A percentile compares a stretch with the other conserved stretches of the same genome.
phyloP scores from a whole-genome alignment of 37 sponge, comb jelly and placozoan species.

The Spongilla lacustris region DNA sequence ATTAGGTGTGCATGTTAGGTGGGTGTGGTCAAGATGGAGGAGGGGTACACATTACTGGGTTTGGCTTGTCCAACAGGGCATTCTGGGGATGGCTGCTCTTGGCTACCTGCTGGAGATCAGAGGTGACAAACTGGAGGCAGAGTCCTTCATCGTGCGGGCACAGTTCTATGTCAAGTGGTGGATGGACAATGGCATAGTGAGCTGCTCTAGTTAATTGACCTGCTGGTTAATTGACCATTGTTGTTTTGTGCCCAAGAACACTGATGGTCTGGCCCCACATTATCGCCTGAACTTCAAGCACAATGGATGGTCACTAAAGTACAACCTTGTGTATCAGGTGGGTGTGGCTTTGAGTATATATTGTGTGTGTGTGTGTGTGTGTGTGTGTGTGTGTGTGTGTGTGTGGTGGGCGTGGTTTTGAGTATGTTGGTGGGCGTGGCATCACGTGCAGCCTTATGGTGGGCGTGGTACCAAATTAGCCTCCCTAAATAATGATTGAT shows the following conservation, averaged over 20 bases:
- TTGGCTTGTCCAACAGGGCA: constrained; percentile 43
- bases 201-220: background rate
- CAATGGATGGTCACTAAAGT: constrained; percentile 75
- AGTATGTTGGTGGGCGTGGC: background rate
- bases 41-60: too few species aligned
- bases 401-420: background rate
- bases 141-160: background rate
- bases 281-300: constrained; percentile 63
- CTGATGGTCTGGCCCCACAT: constrained; percentile 35
- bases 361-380: background rate
- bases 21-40: too few species aligned
- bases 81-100: constrained; percentile 55
- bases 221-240: background rate
- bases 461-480: too few species aligned
- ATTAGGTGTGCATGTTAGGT: too few species aligned
- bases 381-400: constrained; percentile 10
- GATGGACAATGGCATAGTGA: constrained; percentile 37
- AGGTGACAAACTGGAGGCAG: constrained; percentile 26
- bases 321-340: constrained; percentile 74
- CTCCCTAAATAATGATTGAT: background rate
- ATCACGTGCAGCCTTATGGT: background rate
- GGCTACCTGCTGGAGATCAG: constrained; percentile 45
- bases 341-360: background rate
- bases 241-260: background rate
- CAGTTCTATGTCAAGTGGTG: constrained; percentile 49